These are phyloP conservation scores for Enoplosus armatus DNA, from an alignment of 2,797 vertebrate species.

Conservation along the genomic window DNA sequence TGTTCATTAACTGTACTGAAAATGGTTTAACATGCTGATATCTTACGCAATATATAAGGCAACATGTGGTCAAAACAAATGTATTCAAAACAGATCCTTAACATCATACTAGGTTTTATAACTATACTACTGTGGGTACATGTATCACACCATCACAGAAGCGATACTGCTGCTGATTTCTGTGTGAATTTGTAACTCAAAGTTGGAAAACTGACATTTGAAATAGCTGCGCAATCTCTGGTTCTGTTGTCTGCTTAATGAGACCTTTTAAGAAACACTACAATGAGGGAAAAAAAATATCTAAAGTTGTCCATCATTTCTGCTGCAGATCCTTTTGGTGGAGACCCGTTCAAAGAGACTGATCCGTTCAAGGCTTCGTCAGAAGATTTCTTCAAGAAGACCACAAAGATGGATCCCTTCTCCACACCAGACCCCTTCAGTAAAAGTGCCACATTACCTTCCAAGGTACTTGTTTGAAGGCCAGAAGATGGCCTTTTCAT, in stretches of 20 bases:
- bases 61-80: neutral
- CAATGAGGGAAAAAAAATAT: neutral
- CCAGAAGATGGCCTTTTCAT: neutral
- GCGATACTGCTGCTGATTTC: neutral
- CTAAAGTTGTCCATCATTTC: neutral
- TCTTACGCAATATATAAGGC: too few relatives aligned
- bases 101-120: neutral
- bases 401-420: conserved; percentile 92
- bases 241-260: conserved; percentile 9
- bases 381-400: conserved; percentile 96
- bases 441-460: conserved; percentile 89
- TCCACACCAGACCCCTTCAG: conserved; percentile 91
- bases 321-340: conserved; percentile 89
- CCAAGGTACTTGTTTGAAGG: conserved; percentile 86
- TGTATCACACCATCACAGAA: neutral
- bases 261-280: neutral
- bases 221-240: neutral
- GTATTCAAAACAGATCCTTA: neutral
- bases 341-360: conserved; percentile 88
- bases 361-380: conserved; percentile 87
- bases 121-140: neutral
- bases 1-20: neutral
- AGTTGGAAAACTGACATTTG: neutral
- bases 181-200: neutral
- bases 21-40: neutral